These are phyloP conservation scores for Ibycter americanus DNA, from an alignment of 2,797 vertebrate species.

Conservation along the genomic window DNA sequence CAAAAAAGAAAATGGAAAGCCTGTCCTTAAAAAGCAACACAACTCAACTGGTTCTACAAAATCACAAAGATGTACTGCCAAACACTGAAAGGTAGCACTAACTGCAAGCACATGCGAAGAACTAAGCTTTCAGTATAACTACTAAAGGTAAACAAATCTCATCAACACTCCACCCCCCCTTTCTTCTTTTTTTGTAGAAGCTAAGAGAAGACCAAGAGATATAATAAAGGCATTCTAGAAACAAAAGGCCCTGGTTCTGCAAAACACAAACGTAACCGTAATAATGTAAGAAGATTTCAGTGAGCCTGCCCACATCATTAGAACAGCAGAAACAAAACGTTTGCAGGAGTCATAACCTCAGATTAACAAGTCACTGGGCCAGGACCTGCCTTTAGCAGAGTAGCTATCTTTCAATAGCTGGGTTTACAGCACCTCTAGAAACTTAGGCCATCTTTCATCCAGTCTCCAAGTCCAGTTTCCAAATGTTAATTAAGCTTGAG, in stretches of 20 bases:
- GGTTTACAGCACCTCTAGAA: background rate
- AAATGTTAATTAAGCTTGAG: background rate
- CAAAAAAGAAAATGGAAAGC: background rate
- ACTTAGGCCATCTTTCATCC: background rate
- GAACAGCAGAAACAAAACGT: background rate
- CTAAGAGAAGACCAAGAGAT: background rate
- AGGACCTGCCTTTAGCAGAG: background rate
- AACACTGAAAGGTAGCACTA: background rate
- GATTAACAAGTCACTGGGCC: background rate
- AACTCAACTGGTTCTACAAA: background rate
- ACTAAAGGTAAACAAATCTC: background rate
- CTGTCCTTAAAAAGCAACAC: background rate
- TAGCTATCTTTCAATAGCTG: background rate
- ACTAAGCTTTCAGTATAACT: background rate
- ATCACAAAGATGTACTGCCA: background rate
- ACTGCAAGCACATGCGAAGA: background rate
- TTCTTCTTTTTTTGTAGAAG: background rate
- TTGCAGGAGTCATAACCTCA: background rate
- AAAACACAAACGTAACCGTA: slow-evolving; percentile 19
- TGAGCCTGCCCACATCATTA: background rate
- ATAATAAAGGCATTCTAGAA: background rate
- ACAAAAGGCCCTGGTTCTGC: background rate
- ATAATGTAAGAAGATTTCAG: background rate
- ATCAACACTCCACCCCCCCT: background rate
- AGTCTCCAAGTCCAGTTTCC: background rate